Evolutionary conservation across 2,888 invertebrate species (phyloP).

Genomic region (Galerucella pusilla): DNA sequence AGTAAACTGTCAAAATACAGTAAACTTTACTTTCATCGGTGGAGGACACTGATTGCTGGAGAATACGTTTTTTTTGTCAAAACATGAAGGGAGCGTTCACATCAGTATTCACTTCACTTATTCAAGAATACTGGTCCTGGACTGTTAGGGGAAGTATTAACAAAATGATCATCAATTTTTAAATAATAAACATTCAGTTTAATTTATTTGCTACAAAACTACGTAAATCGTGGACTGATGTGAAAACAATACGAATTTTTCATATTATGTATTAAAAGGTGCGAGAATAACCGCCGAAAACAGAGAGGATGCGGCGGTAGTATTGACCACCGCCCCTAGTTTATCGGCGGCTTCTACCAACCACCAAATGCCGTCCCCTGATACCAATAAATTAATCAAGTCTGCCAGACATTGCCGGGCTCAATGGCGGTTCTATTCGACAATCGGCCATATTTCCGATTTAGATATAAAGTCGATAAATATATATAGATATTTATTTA

Average conservation of each 20-base stretch:
- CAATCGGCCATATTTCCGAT: slow-evolving; percentile 38
- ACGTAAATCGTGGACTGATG: background rate
- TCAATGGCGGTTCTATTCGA: slow-evolving; percentile 19
- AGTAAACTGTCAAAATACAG: no score
- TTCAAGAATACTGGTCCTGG: no score
- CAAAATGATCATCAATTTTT: no score
- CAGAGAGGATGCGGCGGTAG: slow-evolving; percentile 55
- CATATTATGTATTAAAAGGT: background rate
- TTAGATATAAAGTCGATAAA: slow-evolving; percentile 7
- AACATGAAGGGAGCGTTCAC: no score
- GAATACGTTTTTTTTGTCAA: no score
- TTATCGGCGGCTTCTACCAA: slow-evolving; percentile 42
- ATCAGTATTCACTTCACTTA: no score
- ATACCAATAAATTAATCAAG: slow-evolving; percentile 65
- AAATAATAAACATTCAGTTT: background rate
- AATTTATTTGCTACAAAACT: background rate
- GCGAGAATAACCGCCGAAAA: slow-evolving; percentile 30
- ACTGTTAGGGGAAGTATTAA: no score
- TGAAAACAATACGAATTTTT: background rate
- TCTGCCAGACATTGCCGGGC: slow-evolving; percentile 54
- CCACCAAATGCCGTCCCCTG: slow-evolving; percentile 57
- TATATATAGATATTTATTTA: background rate
- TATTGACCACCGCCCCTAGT: slow-evolving; percentile 28
- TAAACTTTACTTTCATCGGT: no score
- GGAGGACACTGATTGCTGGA: no score